Conservation (phyloP, 2,113 vertebrate species). For the western clawed frog (Xenopus tropicalis) region UCB_Xtro_10.0 CM004445.2:44004501-44005000, state of each 20-base stretch:
- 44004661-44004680: conserved; percentile 86
- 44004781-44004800: conserved; percentile 45
- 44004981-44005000: too few species aligned
- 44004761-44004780: background rate
- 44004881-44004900: conserved; percentile 12
- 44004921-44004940: conserved; percentile 13
- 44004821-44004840: conserved; percentile 57
- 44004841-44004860: background rate
- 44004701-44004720: conserved; percentile 45
- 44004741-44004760: background rate
- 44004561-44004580: conserved; percentile 45
- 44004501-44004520: conserved; percentile 77
- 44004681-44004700: conserved; percentile 66
- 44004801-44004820: conserved; percentile 47
- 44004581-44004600: conserved; percentile 8
- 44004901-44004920: background rate
- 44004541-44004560: conserved; percentile 39
- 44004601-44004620: background rate
- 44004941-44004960: too few species aligned
- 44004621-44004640: conserved; percentile 57
- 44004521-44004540: background rate
- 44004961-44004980: too few species aligned
- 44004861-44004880: conserved; percentile 12
- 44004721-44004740: background rate
- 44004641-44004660: conserved; percentile 71